Conservation (phyloP, 2,888 invertebrate species). For the Drosophila peninsularis region DNA sequence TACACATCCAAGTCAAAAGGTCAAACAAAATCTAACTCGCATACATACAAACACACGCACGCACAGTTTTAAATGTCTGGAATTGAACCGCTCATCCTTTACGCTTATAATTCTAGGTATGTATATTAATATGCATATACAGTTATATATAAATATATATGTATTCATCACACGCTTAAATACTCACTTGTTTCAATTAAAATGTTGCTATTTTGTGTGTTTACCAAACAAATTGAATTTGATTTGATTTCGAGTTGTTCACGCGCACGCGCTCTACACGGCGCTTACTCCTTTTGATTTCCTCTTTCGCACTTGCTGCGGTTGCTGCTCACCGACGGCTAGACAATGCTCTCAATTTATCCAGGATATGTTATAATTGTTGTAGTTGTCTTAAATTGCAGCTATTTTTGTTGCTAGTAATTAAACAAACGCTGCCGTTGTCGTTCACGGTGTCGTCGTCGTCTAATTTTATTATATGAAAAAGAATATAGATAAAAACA, state of each 20-base stretch:
- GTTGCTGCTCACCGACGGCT: slow-evolving; percentile 11
- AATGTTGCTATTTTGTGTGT: slow-evolving; percentile 41
- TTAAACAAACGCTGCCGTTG: slow-evolving; percentile 55
- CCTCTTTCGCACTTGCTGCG: slow-evolving; percentile 5
- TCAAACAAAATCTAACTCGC: slow-evolving; percentile 52
- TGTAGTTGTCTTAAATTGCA: slow-evolving; percentile 34
- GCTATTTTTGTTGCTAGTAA: slow-evolving; percentile 40
- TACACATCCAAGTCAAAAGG: slow-evolving; percentile 68
- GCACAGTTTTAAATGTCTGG: slow-evolving; percentile 20
- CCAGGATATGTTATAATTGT: slow-evolving; percentile 46
- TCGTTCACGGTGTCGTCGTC: slow-evolving; percentile 26
- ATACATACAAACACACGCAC: background rate
- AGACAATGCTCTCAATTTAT: slow-evolving; percentile 21
- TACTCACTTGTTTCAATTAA: slow-evolving; percentile 73
- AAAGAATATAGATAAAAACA: slow-evolving; percentile 48
- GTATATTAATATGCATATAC: background rate
- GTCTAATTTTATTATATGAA: slow-evolving; percentile 47
- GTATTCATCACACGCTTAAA: slow-evolving; percentile 36
- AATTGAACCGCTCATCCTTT: slow-evolving; percentile 9
- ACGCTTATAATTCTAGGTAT: background rate
- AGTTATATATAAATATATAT: background rate
- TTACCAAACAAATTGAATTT: slow-evolving; percentile 38
- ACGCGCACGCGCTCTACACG: slow-evolving; percentile 69
- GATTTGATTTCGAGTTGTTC: slow-evolving; percentile 37
- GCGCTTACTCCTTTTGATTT: slow-evolving; percentile 41